phyloP scores from a whole-genome alignment of 2,113 vertebrate genomes.

The Indri indri region DNA sequence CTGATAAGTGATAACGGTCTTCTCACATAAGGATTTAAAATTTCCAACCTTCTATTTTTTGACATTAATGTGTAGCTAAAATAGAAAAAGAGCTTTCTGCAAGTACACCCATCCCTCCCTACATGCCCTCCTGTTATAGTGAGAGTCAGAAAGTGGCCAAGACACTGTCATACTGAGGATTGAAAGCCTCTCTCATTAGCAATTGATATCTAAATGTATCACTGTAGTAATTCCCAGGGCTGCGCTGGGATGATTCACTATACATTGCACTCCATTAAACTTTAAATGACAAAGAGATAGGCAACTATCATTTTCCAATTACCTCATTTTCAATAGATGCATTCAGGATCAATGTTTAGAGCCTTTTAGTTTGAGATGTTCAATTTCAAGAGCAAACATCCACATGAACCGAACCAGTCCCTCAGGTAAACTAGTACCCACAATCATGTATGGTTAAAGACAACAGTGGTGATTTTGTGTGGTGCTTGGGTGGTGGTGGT shows the following conservation, averaged over 20 bases:
- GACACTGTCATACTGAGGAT: not conserved
- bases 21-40: not conserved
- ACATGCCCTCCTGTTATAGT: not conserved
- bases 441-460: not conserved
- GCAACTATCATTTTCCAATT: slow-evolving; percentile 37
- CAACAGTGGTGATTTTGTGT: not conserved
- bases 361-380: not conserved
- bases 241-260: not conserved
- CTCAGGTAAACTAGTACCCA: not conserved
- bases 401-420: not conserved
- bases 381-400: not conserved
- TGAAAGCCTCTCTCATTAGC: not conserved
- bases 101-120: not conserved
- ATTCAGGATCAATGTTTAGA: not conserved
- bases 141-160: not conserved
- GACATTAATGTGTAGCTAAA: not conserved
- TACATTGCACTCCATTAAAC: slow-evolving; percentile 56
- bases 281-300: slow-evolving; percentile 62
- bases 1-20: not conserved
- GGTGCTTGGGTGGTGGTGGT: not conserved
- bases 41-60: not conserved
- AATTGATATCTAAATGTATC: not conserved
- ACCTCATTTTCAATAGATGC: not conserved
- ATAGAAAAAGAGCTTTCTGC: not conserved
- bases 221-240: not conserved